Evolutionary conservation across 1,140 invertebrate species (phyloP), one percentile per base, ranked within the genome.

Genomic region (Drosophila subpulchrella): DNA sequence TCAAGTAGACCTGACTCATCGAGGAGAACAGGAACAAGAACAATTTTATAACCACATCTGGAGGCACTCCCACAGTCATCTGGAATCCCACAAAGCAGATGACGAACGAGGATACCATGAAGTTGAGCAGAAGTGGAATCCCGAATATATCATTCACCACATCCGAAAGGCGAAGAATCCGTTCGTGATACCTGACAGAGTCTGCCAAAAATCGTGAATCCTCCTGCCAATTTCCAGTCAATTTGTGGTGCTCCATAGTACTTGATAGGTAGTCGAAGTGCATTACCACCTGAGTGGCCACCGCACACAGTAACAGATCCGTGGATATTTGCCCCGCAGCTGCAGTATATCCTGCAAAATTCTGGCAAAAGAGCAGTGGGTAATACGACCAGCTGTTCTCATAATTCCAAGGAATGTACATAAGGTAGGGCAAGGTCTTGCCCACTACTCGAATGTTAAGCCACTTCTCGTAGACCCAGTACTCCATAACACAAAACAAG

Each of bases 71-170:
- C 6, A 88, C 71, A 0, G 80, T 86, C 76, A 90, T 77, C 42
- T 91, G 88, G 42, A 91, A 91, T 0, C 86, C 88, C 20, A 91
- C 88, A 76, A 91, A 90, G n/a, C 88, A 91, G 15, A 91, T 86
- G 7, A 91, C 72, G 51, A 91, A 88, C 10, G 86, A 75, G 0
- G 88, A 91, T 0, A 91, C 73, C 46, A 84, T 55, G 32, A 91
- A 91, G 62, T 91, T 91, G 3, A 86, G 24, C 0, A 91, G 27
- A 13, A 91, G 11, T 0, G 88, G 82, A 2, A 91, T 41, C 2
- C 82, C 82, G 10, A 91, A 91, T 2, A 88, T 60, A 15, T 78
- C 47, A 34, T 91, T 91, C 0, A 83, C 24, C 15, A 61, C 42
- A 4, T 54, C 44, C 2, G 71, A 66, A 3, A 90, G 36, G 1